Base-by-base conservation (phyloP, 2,113 vertebrate genomes). In the Forbesichthys agassizii region DNA sequence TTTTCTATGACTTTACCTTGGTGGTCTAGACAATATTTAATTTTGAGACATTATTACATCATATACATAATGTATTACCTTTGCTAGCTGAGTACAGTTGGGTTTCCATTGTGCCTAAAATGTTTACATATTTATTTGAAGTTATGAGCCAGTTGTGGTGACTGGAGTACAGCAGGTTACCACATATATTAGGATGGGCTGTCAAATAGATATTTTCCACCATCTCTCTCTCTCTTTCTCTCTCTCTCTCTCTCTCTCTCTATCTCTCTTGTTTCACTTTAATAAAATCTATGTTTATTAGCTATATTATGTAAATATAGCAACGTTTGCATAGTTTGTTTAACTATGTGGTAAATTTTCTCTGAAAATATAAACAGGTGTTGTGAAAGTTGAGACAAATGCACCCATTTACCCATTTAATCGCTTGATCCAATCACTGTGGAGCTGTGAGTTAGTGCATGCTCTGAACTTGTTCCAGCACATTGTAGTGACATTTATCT, bases 111-210 rank as follows among this genome's bases (percentile, higher is more conserved):
- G 65, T 71, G 61, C 73, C 60, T 61, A 62, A 71, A 66, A 79
- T 78, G 74, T 86, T 86, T 86, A 82, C 62, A 33, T 61, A 27
- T 68, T 75, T 27, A 81, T 75, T 65, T 73, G 33, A 56, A 68
- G 58, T 69, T 74, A 86, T 78, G 56, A 63, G 20, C 42, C 74
- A 48, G 13, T 72, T 48, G 6, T 54, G 14, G 47, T 48, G 16
- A 47, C 66, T 65, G 57, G 47, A 71, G 33, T 73, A 27, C 27
- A 27, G 27, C 27, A 47, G 64, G 60, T 64, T 54, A 58, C 58
- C 42, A 54, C 20, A 11, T 48, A 60, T 83, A 57, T 64, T 57
- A 27, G 27, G 27, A 77, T 73, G 11, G 13, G 60, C 67, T 62
- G 53, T 48, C 13, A 66, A 57, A 60, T 66, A 20, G 52, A 73